Evolutionary conservation across 2,113 vertebrate species (phyloP), one percentile per base, ranked within the genome.

Genomic region (Lophotis ruficrista): DNA sequence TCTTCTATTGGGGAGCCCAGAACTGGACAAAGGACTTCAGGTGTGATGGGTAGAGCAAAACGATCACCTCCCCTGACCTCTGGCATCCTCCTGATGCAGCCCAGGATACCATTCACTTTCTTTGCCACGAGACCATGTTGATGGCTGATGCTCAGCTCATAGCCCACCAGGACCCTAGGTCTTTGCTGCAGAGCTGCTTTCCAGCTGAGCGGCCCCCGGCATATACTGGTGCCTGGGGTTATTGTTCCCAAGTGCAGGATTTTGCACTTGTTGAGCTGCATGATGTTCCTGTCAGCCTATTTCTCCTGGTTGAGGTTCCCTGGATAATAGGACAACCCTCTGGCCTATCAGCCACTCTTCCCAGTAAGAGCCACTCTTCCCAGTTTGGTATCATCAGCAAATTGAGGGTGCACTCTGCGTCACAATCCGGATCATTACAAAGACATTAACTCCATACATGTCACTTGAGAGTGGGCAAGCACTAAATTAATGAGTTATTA

Each of bases 111-210:
- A 33, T 28, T 47, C 19, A 28, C 28, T 4, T 71, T 22, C n/a
- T 38, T n/a, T 62, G 64, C 28, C 61, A 10, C 18, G 38, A 71
- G 48, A 21, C 3, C 16, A 3, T 2, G 4, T 62, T 48, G 9
- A n/a, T 79, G 48, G n/a, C 23, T 56, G 30, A 24, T 41, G 23
- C 33, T 56, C 47, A 58, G 3, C 43, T 43, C 83, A 16, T 50
- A 60, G 14, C 58, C 31, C 61, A 70, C 8, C 0, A 0, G 16
- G 27, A 70, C 8, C 8, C 15, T 30, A 30, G 5, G n/a, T 64
- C 33, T 58, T 83, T 19, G 12, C 43, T 53, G 30, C 35, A 53
- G 10, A 60, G 31, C 21, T 80, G 38, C 22, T 71, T 69, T 50
- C 20, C 45, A 54, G 1, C 35, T 64, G 15, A 11, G 11, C 47